phyloP scores from a whole-genome alignment of 2,888 invertebrate species.

The Idaea biselata region DNA sequence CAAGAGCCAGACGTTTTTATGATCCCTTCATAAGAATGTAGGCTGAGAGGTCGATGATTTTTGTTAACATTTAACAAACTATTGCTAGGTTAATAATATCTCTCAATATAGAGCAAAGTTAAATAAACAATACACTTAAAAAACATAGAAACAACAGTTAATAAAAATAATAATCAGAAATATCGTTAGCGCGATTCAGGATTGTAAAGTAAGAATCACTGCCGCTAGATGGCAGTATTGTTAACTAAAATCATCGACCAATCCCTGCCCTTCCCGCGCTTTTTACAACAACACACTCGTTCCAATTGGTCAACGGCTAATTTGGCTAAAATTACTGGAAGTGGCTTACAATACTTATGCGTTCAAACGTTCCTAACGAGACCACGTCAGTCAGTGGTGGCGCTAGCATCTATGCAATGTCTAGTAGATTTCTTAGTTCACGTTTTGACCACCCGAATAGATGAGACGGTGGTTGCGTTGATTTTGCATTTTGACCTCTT shows the following conservation, averaged over 20 bases:
- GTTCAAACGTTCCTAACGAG: neutral
- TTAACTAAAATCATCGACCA: neutral
- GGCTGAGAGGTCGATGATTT: neutral
- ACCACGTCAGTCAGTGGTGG: neutral
- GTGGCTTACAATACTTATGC: neutral
- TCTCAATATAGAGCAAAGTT: neutral
- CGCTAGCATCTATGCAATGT: neutral
- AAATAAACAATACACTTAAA: neutral
- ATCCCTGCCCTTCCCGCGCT: neutral
- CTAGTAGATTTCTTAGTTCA: neutral
- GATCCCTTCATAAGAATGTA: neutral
- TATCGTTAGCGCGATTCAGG: neutral
- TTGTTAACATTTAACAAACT: neutral
- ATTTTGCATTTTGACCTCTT: neutral
- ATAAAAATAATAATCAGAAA: neutral
- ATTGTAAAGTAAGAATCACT: neutral
- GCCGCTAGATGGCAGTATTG: neutral
- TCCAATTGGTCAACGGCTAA: neutral
- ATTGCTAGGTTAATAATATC: no score
- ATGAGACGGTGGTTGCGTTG: neutral
- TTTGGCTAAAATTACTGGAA: neutral
- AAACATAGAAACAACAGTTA: neutral
- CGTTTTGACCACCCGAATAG: neutral
- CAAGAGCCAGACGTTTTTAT: neutral
- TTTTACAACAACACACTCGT: neutral